phyloP scores from a whole-genome alignment of 2,113 vertebrate genomes.

The Eulacestoma nigropectus region DNA sequence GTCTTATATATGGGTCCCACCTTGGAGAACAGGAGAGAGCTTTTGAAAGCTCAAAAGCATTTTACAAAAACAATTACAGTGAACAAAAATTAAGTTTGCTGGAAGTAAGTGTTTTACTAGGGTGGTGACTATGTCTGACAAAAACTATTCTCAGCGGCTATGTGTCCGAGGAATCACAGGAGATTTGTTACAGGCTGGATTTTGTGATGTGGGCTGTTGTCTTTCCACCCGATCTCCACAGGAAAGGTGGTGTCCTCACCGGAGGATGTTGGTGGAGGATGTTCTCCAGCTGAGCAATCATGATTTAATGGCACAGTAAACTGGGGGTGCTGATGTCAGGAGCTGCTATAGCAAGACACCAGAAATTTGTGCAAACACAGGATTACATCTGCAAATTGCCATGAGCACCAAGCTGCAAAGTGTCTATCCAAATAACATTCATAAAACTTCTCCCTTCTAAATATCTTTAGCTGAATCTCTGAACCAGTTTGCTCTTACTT shows the following conservation, averaged over 20 bases:
- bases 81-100: neutral
- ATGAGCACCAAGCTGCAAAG: neutral
- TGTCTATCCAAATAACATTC: neutral
- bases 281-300: neutral
- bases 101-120: neutral
- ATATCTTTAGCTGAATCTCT: neutral
- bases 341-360: neutral
- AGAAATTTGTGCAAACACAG: neutral
- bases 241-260: neutral
- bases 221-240: neutral
- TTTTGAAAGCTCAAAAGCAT: neutral
- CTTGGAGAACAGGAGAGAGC: neutral
- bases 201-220: neutral
- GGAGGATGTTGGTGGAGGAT: neutral
- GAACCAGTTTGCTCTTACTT: neutral
- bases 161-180: neutral
- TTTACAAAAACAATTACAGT: neutral
- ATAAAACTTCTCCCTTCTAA: neutral
- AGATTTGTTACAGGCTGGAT: neutral
- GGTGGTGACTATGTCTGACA: rapidly evolving
- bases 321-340: neutral
- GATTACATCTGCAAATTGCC: neutral
- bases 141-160: neutral
- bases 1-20: neutral
- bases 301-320: neutral